Evolutionary conservation across 2,797 vertebrate species (phyloP).

Genomic region (Neomorphus geoffroyi): DNA sequence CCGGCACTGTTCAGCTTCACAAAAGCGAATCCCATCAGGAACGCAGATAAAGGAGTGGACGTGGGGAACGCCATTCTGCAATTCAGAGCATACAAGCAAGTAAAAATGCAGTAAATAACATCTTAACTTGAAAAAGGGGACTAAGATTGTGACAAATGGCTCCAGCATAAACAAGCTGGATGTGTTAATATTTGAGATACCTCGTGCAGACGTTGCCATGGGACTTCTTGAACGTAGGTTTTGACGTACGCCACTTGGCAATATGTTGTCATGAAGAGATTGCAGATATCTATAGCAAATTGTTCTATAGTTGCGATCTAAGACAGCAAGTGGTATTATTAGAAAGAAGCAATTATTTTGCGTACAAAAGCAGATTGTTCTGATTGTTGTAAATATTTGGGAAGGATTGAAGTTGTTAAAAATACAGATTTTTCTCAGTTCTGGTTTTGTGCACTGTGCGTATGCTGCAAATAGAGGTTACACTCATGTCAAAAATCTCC

Average conservation of each 20-base stretch:
- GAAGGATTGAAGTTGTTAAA: not conserved
- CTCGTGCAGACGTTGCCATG: conserved; percentile 92
- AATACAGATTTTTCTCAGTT: not conserved
- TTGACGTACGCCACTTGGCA: conserved; percentile 85
- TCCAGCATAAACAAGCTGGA: not conserved
- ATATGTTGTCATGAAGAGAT: conserved; percentile 91
- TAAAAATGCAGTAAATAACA: not conserved
- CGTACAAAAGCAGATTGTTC: not conserved
- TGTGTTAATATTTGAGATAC: conserved; percentile 69
- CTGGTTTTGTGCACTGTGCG: not conserved
- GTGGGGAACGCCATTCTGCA: conserved; percentile 87
- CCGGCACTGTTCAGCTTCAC: conserved; percentile 87
- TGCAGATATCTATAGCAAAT: conserved; percentile 89
- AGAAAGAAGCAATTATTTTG: not conserved
- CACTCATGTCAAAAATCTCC: not conserved
- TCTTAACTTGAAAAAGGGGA: not conserved
- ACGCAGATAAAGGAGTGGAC: conserved; percentile 88
- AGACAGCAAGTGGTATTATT: conserved; percentile 50
- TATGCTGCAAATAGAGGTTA: not conserved
- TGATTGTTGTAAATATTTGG: not conserved
- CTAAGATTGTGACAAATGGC: not conserved
- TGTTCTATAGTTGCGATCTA: conserved; percentile 90
- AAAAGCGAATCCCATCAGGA: conserved; percentile 87
- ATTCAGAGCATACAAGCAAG: conserved; percentile 16
- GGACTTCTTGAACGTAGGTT: conserved; percentile 87